Evolutionary conservation across 2,113 vertebrate genomes (phyloP).

Genomic region (Camarhynchus parvulus): DNA sequence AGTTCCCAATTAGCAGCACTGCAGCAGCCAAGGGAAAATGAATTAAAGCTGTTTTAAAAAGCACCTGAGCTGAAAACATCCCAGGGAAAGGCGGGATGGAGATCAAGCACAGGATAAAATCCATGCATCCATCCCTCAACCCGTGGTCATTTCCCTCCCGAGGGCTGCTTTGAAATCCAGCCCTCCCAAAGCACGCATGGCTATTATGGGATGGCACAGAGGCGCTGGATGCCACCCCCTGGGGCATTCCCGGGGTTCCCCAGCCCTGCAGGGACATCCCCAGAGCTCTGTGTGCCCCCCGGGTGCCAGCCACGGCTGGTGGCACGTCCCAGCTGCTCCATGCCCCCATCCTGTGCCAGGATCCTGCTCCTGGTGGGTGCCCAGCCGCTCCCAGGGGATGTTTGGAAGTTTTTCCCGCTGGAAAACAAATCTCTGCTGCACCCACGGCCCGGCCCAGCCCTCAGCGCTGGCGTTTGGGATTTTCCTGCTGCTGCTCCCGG

Average conservation of each 20-base stretch:
- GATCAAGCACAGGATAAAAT: not conserved
- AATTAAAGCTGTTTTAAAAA: not conserved
- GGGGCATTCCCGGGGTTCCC: accelerated
- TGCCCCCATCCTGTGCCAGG: not conserved
- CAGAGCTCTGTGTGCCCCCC: accelerated
- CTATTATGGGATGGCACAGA: not conserved
- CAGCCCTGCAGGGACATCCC: not conserved
- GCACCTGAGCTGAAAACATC: not conserved
- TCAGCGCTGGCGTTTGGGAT: not conserved
- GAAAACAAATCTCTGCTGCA: not conserved
- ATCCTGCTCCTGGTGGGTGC: accelerated
- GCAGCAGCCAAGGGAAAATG: not conserved
- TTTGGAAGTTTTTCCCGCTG: not conserved
- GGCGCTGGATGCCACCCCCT: not conserved
- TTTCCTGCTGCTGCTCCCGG: not conserved
- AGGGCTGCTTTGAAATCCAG: not conserved
- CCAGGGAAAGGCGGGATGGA: not conserved
- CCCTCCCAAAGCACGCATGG: accelerated
- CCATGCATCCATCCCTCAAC: accelerated
- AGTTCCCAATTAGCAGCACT: not conserved
- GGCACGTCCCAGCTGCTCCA: accelerated
- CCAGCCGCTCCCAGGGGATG: not conserved
- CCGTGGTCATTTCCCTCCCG: accelerated
- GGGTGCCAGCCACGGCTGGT: not conserved
- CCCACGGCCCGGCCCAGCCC: not conserved